These are phyloP conservation scores for Acridotheres tristis DNA, from an alignment of 2,797 vertebrate species.

Conservation along the genomic window DNA sequence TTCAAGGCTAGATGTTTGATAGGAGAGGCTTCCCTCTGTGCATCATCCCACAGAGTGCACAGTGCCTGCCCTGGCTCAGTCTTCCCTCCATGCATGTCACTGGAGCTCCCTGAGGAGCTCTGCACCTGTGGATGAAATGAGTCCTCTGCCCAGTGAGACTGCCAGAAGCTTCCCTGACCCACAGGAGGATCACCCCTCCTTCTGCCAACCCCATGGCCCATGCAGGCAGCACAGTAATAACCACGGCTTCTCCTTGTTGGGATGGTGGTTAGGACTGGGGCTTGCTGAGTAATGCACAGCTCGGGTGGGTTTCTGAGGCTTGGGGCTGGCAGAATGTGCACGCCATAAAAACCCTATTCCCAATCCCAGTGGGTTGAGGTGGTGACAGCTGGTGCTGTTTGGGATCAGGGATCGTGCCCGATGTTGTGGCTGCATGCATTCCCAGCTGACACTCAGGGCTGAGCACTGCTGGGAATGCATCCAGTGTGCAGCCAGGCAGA, in stretches of 20 bases:
- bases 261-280: not conserved
- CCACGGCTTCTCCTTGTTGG: not conserved
- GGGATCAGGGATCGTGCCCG: slow-evolving; percentile 6
- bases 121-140: not conserved
- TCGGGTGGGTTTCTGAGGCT: not conserved
- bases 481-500: not conserved
- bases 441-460: not conserved
- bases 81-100: not conserved
- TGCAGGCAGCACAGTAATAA: not conserved
- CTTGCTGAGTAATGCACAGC: not conserved
- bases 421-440: not conserved
- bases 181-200: not conserved
- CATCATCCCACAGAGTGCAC: not conserved
- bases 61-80: not conserved
- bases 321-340: not conserved
- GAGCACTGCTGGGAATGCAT: not conserved
- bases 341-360: not conserved
- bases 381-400: slow-evolving; percentile 43
- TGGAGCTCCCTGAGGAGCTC: not conserved
- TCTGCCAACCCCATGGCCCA: accelerated
- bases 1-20: not conserved
- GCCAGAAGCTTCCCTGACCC: not conserved
- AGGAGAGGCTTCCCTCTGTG: not conserved
- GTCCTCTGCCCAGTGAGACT: not conserved
- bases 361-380: not conserved